Base-by-base conservation (phyloP, 2,113 vertebrate species). In the Protobothrops flavoviridis region DNA sequence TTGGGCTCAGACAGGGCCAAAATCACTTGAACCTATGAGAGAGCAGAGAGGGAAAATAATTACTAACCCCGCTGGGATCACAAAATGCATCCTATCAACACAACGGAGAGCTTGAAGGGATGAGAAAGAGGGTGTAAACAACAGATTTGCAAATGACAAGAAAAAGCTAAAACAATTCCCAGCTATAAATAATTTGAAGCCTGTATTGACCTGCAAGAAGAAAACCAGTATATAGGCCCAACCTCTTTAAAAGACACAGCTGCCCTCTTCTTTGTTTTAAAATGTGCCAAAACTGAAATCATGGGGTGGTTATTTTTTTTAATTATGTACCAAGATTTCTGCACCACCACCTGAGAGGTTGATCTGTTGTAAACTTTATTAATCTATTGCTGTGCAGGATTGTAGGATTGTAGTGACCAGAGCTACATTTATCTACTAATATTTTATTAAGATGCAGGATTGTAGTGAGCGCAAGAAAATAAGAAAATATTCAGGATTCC, bases 21-120 rank as follows among this genome's bases (percentile, higher is more conserved):
- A 90, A 88, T 87, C 88, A 94, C 91, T 88, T 33, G 57, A 94
- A 74, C 91, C 88, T 87, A 87, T 89, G 87, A 85, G 93, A 91
- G 90, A 15, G 13, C 8, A 90, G 91, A 48, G 33, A 48, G 33
- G 43, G 85, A 90, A 64, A 94, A 89, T 57, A 88, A 74, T 94
- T 74, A 92, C 90, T 87, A 92, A 90, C 81, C 39, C 81, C 86
- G 39, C 48, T 69, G 74, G 93, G 91, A 92, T 88, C 74, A 57
- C 88, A 90, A 94, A 50, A 86, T 45, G 59, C 26, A 87, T 90
- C 88, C 93, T 90, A 50, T 92, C 91, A 94, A 90, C 81, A 69
- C 43, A 90, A 90, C 0, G 5, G 81, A 90, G 56, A 87, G 48
- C 92, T 64, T 43, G 45, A 29, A 64, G 88, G 56, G 88, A 85